Evolutionary conservation across 2,797 vertebrate species (phyloP), one percentile per base, ranked within the genome.

Genomic region (Sternarchorhynchus goeldii): DNA sequence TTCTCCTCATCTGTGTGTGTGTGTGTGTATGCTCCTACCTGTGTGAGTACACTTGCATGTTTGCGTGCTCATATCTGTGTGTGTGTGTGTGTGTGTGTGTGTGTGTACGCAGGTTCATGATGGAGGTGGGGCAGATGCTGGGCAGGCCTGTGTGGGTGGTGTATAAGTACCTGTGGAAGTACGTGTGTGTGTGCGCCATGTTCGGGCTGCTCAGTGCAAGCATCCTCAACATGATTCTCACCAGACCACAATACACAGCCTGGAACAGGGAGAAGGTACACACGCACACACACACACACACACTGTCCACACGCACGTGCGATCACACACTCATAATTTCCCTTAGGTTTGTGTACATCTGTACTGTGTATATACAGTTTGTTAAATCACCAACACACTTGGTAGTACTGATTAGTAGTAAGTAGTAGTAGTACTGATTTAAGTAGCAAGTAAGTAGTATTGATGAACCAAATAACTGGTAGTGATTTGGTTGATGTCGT

Each of bases 111-210:
- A 96, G 96, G 86, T 96, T 96, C 85, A 90, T 95, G 21, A 83
- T 89, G 16, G 95, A 96, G 79, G 85, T 94, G 5, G 87, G 85
- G 79, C 85, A 0, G 0, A 93, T 95, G 93, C 82, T 94, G 74
- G 89, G 87, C 31, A 90, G 83, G 83, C 91, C 93, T 10, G 89
- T 93, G 0, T 81, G 82, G 16, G 85, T 83, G 16, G 6, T 94
- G 32, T 95, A 91, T 81, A 91, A 91, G 68, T 95, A 94, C 74
- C 84, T 96, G 72, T 96, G 94, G 95, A 91, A 93, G 73, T 94
- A 89, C 53, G 77, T 95, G 68, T 94, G 90, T 80, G 90, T 93
- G 31, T 0, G 91, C 0, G 88, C 92, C 6, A 95, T 96, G 94
- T 12, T 95, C 36, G 90, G 90, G 6, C 87, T 95, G 63, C 88